These are phyloP conservation scores for Prochilodus magdalenae DNA, from an alignment of 2,113 vertebrate genomes.

Conservation along the genomic window DNA sequence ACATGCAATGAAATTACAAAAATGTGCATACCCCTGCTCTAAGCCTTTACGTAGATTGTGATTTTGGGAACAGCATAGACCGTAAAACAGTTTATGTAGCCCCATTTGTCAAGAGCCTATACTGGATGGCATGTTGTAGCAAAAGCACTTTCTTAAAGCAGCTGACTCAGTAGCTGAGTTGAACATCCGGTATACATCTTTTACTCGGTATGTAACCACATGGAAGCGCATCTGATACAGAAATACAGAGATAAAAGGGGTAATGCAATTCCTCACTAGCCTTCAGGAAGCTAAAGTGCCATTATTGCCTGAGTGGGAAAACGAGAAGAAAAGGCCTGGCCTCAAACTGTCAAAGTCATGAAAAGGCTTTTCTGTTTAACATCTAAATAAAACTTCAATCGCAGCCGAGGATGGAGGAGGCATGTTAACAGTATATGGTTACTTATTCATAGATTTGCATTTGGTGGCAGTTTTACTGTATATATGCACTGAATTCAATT, in stretches of 20 bases:
- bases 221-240: constrained; percentile 9
- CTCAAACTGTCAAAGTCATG: constrained; percentile 62
- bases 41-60: not conserved
- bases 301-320: constrained; percentile 39
- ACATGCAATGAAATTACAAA: too few relatives aligned
- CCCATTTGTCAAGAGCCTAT: constrained; percentile 4
- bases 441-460: constrained; percentile 6
- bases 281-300: constrained; percentile 39
- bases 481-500: not conserved
- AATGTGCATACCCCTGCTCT: not conserved
- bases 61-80: not conserved
- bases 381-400: constrained; percentile 38
- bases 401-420: constrained; percentile 16
- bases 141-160: constrained; percentile 27
- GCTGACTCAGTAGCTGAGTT: constrained; percentile 27
- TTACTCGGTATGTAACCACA: not conserved
- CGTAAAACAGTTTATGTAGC: not conserved
- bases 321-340: constrained; percentile 31
- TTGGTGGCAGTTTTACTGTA: not conserved
- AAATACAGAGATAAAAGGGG: not conserved
- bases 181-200: constrained; percentile 17
- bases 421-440: constrained; percentile 30
- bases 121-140: constrained; percentile 13
- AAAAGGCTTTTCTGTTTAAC: constrained; percentile 15
- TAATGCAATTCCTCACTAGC: not conserved